A percentile compares a stretch with the other conserved stretches of the same genome.
phyloP scores from a whole-genome alignment of 2,888 invertebrate genomes.

The Cerceris ruficornis region DNA sequence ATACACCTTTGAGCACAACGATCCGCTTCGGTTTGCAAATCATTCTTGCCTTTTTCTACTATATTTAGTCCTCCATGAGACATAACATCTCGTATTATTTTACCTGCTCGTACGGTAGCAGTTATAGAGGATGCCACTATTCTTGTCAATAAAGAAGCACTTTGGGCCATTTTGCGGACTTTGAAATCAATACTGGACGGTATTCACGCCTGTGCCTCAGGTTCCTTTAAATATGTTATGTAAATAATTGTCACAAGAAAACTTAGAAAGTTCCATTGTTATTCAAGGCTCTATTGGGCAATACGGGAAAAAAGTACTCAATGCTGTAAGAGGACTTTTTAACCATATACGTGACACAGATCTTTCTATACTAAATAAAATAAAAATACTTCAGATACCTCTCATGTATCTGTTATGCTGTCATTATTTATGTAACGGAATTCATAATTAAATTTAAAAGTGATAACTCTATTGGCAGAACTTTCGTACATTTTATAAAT shows the following conservation, averaged over 20 bases:
- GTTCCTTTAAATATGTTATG: slow-evolving; percentile 14
- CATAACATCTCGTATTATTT: slow-evolving; percentile 95
- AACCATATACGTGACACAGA: background rate
- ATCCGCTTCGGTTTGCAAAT: slow-evolving; percentile 99
- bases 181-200: slow-evolving; percentile 2
- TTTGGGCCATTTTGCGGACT: slow-evolving; percentile 84
- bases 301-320: background rate
- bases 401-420: too few species aligned
- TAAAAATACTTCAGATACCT: too few species aligned
- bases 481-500: too few species aligned
- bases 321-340: background rate
- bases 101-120: slow-evolving; percentile 92
- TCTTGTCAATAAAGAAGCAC: slow-evolving; percentile 86
- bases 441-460: too few species aligned
- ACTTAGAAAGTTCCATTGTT: slow-evolving; percentile 27
- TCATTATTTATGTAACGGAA: too few species aligned
- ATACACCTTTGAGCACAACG: slow-evolving; percentile 97
- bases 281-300: slow-evolving; percentile 28
- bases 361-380: too few species aligned
- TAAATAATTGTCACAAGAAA: slow-evolving; percentile 15
- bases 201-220: background rate
- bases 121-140: slow-evolving; percentile 90
- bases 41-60: slow-evolving; percentile 96
- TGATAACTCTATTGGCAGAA: too few species aligned
- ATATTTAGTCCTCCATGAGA: slow-evolving; percentile 94